Evolutionary conservation across 2,888 invertebrate genomes (phyloP), one percentile per base, ranked within the genome.

Genomic region (Spilosoma lubricipeda): DNA sequence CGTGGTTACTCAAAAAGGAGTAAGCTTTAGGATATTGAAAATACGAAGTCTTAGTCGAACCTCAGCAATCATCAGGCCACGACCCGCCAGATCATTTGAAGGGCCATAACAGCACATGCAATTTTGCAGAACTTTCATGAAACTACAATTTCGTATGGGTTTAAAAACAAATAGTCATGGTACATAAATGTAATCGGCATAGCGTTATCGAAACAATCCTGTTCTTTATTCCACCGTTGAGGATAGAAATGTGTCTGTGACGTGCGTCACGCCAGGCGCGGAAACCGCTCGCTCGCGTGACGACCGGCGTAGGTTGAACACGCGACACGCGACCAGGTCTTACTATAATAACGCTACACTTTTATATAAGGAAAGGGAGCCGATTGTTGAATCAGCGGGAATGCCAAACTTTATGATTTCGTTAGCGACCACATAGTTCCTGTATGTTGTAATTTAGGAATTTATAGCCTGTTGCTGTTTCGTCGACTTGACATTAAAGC

Each of bases 221-320:
- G 80, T 84, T 80, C 74, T 84, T 81, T 84, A 84, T 81, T 80
- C 75, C 74, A 79, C 77, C 77, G 82, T 79, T 73, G 85, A 80
- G 87, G 86, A 86, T 87, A 85, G 87, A 88, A 89, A 90, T 90
- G 89, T 87, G 90, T 83, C 88, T 84, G 85, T 90, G 87, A 85
- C 90, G 90, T 90, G 91, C 75, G 67, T 77, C 91, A 91, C 90
- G 87, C 87, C 71, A 88, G 77, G 81, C 78, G 81, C 80, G 85
- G 84, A 85, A 84, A 85, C 85, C 80, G 79, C 79, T 81, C 73
- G 80, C 75, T 86, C 79, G 83, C 82, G 82, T 71, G 84, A 76
- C 83, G 45, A n/a, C 74, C 64, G 45, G 42, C 75, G 71, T 70
- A 73, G 70, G 76, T 77, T 63, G 65, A 65, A 72, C 85, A 85